Base-by-base conservation (phyloP, 1,140 invertebrate species). In the Drosophila arizonae region DNA sequence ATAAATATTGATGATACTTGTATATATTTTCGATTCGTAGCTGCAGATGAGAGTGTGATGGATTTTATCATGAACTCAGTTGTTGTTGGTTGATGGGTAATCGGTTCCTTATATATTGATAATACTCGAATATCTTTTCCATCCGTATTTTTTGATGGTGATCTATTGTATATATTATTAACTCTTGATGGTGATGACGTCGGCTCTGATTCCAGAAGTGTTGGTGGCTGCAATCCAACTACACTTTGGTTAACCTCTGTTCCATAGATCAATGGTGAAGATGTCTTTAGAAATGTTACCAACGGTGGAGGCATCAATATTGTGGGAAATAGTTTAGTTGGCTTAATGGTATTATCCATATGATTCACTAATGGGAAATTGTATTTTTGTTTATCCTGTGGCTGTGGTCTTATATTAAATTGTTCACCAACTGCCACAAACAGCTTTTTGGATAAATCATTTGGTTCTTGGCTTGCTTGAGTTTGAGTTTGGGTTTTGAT, bases 371-470 rank as follows among this genome's bases (percentile, higher is more conserved):
- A 36, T 36, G 11, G 10, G 10, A 39, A 39, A 39, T 10, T 39
- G 11, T 39, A 11, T 39, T 39, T 11, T 0, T 11, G 10, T 13
- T 39, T 11, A 5, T 13, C 6, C 6, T 30, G 6, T 4, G n/a
- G 4, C 1, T 58, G 45, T 4, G 54, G 6, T 9, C 24, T 36
- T 10, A 69, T 6, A 11, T 67, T 61, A 11, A 79, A 81, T 9
- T 58, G 21, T 36, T 66, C 64, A 3, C 69, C 73, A 28, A 28
- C 48, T 5, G 68, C 68, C 4, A 73, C 13, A 51, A 68, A 73
- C 5, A 73, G 8, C 24, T 70, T 69, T 11, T 79, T 71, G 2
- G 21, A 24, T 1, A 21, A 13, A 1, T 15, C 17, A 13, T n/a
- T 75, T 8, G 33, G 46, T 2, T 45, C n/a, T 30, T 24, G 66